These are phyloP conservation scores for Vanessa tameamea DNA, from an alignment of 1,140 invertebrate species.

Conservation along the genomic window DNA sequence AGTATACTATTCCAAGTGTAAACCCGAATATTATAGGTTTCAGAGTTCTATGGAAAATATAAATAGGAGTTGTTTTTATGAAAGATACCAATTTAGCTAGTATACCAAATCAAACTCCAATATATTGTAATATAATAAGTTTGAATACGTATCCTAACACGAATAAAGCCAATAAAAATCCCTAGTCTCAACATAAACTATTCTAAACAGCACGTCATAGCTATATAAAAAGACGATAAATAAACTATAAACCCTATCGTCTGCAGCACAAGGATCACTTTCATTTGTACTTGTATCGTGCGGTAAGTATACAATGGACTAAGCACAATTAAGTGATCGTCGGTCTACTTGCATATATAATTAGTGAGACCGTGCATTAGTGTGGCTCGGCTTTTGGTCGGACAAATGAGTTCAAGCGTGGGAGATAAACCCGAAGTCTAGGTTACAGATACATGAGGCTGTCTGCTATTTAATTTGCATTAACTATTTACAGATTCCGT, in stretches of 20 bases:
- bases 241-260: neutral
- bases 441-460: neutral
- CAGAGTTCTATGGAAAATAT: too few relatives aligned
- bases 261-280: neutral
- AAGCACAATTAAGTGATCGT: constrained; percentile 25
- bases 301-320: constrained; percentile 18
- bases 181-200: neutral
- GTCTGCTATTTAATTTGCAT: neutral
- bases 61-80: too few relatives aligned
- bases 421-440: neutral
- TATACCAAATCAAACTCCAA: neutral
- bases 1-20: too few relatives aligned
- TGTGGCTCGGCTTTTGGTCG: neutral
- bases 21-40: too few relatives aligned
- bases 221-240: neutral
- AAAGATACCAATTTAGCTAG: too few relatives aligned
- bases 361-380: constrained; percentile 3
- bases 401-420: neutral
- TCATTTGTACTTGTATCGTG: neutral
- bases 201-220: neutral
- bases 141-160: neutral
- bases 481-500: neutral
- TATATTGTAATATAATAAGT: neutral
- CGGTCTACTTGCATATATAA: constrained; percentile 26
- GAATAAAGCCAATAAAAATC: neutral